Percentiles rank a stretch among this genome's conserved stretches.
Conservation (phyloP, 2,113 vertebrate species). For the Apteryx owenii region DNA sequence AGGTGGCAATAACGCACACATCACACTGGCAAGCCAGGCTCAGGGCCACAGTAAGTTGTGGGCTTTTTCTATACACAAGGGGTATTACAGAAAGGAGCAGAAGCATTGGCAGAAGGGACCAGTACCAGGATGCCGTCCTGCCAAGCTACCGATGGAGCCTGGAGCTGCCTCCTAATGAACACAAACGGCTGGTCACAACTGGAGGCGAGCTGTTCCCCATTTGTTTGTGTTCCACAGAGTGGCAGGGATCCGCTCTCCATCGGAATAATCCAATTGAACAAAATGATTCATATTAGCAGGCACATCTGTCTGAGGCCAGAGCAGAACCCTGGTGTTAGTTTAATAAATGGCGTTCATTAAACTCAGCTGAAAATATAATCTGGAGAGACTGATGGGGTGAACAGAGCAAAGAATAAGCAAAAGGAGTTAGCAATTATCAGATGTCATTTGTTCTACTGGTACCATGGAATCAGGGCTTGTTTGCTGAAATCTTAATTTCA, state of each 20-base stretch:
- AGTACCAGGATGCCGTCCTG: not conserved
- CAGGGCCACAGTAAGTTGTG: not conserved
- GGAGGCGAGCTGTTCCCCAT: constrained; percentile 46
- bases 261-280: constrained; percentile 80
- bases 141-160: constrained; percentile 13
- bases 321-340: constrained; percentile 76
- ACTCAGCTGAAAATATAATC: constrained; percentile 80
- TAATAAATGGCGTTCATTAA: constrained; percentile 83
- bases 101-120: not conserved
- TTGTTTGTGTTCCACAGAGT: constrained; percentile 56
- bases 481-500: constrained; percentile 79
- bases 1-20: not conserved
- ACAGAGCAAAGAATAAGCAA: constrained; percentile 77
- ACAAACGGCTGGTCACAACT: constrained; percentile 40
- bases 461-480: constrained; percentile 53
- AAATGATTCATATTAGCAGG: constrained; percentile 79
- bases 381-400: constrained; percentile 76
- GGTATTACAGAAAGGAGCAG: not conserved
- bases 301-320: constrained; percentile 78
- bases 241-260: constrained; percentile 69
- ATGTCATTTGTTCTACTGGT: constrained; percentile 75
- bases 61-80: accelerated
- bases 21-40: not conserved
- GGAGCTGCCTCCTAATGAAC: constrained; percentile 62
- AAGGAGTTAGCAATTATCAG: constrained; percentile 74